A percentile compares a stretch with the other conserved stretches of the same genome.
phyloP scores from a whole-genome alignment of 1,140 invertebrate genomes.

The Tyrophagus putrescentiae region DNA sequence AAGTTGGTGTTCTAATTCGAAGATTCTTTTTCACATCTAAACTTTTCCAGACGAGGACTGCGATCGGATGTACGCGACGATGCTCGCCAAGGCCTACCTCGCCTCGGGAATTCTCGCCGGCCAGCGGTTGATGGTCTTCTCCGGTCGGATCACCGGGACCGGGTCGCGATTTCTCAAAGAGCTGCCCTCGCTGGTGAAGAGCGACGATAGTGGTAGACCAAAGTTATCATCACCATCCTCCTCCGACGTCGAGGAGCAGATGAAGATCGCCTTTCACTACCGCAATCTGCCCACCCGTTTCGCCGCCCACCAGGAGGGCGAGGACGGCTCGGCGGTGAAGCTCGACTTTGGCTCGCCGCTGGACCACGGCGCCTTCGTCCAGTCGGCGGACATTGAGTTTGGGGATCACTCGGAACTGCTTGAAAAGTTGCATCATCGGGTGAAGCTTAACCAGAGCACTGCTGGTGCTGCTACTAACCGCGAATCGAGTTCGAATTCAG shows the following conservation, averaged over 20 bases:
- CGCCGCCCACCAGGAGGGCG: not conserved
- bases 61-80: not conserved
- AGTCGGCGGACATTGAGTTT: not conserved
- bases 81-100: conserved; percentile 7
- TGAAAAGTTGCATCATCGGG: no score
- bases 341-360: conserved; percentile 6
- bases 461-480: not conserved
- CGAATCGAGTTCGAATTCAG: not conserved
- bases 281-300: conserved; percentile 7
- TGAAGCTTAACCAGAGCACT: no score
- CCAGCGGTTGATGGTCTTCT: not conserved
- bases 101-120: conserved; percentile 4
- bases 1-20: not conserved
- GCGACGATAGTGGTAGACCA: not conserved
- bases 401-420: conserved; percentile 11
- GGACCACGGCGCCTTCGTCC: not conserved
- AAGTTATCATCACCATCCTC: no score
- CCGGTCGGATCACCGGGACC: not conserved
- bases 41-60: conserved; percentile 10
- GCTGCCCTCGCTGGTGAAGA: not conserved
- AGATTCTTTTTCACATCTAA: conserved; percentile 5
- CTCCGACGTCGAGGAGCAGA: not conserved
- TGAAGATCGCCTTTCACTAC: conserved; percentile 14
- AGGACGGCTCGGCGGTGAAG: not conserved
- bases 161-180: not conserved